Conservation (phyloP, 2,797 vertebrate species). For the Ficedula albicollis region DNA sequence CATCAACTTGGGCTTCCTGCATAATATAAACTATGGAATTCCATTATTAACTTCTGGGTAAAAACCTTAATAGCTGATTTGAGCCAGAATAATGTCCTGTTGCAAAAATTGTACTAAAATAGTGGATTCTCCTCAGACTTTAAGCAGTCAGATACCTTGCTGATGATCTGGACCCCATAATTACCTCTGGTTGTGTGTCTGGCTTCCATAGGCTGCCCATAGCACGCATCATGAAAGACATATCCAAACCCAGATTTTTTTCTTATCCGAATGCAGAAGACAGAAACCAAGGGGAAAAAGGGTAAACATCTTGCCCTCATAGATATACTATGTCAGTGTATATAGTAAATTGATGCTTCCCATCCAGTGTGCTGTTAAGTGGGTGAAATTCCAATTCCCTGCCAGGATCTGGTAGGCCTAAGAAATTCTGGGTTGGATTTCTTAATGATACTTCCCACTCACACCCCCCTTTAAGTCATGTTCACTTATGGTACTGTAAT, state of each 20-base stretch:
- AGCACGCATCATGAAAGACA: not conserved
- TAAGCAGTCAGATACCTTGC: not conserved
- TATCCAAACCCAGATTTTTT: not conserved
- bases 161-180: not conserved
- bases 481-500: not conserved
- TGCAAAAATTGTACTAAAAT: not conserved
- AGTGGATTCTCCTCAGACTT: not conserved
- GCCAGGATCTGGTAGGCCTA: not conserved
- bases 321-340: not conserved
- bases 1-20: not conserved
- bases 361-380: accelerated
- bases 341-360: not conserved
- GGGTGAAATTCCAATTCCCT: not conserved
- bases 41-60: not conserved
- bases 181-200: not conserved
- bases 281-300: not conserved
- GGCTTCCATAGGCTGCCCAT: not conserved
- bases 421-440: not conserved
- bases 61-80: not conserved
- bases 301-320: not conserved
- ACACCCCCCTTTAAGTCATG: accelerated
- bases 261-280: not conserved
- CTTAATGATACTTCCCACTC: not conserved
- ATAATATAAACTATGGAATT: not conserved
- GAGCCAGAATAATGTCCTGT: not conserved